A percentile compares a stretch with the other conserved stretches of the same genome.
Conservation (phyloP, 2,888 invertebrate genomes). For the Argyresthia goedartella region DNA sequence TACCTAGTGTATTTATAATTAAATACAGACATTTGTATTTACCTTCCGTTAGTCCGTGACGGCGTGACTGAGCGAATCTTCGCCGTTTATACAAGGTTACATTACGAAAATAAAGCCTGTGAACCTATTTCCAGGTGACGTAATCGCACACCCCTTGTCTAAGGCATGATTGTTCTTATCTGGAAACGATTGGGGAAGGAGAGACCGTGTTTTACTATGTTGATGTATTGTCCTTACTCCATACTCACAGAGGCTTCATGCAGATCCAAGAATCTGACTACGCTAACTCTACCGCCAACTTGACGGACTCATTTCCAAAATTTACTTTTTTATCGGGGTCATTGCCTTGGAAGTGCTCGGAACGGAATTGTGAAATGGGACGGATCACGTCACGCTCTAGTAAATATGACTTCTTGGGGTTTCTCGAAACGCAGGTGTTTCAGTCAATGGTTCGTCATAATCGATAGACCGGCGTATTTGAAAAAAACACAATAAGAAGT, state of each 20-base stretch:
- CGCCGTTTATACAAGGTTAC: not conserved
- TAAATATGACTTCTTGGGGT: constrained; percentile 2
- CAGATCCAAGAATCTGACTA: no score
- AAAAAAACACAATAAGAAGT: no score
- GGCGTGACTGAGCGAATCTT: constrained; percentile 4
- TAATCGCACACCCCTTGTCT: no score
- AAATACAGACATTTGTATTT: constrained; percentile 54
- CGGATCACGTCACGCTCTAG: constrained; percentile 4
- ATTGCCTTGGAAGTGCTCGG: not conserved
- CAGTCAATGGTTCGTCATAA: not conserved
- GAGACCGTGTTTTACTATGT: no score
- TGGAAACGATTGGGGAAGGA: no score
- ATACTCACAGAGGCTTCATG: no score
- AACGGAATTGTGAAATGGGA: constrained; percentile 5
- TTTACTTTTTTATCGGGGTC: constrained; percentile 1
- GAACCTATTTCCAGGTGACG: no score
- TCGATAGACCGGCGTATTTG: no score
- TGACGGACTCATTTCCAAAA: not conserved
- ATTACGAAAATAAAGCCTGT: no score
- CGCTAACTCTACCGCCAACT: no score
- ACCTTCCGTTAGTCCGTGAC: constrained; percentile 39
- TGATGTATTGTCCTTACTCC: no score
- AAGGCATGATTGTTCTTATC: no score
- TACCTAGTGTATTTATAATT: constrained; percentile 57
- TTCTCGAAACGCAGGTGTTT: constrained; percentile 1